phyloP scores from a whole-genome alignment of 2,888 invertebrate genomes.

The Brachyopa scutellaris region DNA sequence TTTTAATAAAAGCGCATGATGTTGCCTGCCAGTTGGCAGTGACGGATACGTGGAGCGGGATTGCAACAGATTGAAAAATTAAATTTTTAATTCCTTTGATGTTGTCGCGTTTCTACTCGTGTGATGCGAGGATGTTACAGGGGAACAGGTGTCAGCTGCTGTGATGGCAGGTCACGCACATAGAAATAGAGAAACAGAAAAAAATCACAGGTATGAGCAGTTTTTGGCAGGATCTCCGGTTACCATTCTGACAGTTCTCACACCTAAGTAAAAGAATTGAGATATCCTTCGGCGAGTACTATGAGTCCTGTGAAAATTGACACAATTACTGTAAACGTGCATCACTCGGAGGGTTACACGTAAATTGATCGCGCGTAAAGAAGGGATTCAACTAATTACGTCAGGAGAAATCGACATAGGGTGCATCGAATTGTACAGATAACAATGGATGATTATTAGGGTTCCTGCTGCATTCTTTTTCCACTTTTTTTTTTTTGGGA shows the following conservation, averaged over 20 bases:
- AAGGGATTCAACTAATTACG: constrained; percentile 54
- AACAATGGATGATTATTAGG: constrained; percentile 60
- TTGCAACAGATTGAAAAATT: constrained; percentile 71
- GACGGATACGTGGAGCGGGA: constrained; percentile 49
- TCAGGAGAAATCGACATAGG: neutral
- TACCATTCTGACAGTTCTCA: constrained; percentile 11
- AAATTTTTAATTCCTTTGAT: constrained; percentile 69
- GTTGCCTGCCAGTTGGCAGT: constrained; percentile 64
- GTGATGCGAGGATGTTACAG: neutral
- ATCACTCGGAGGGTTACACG: constrained; percentile 15
- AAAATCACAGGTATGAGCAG: too few species aligned
- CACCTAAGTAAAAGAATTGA: constrained; percentile 33
- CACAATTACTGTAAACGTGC: constrained; percentile 14
- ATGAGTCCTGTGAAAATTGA: constrained; percentile 61
- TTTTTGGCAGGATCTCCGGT: too few species aligned
- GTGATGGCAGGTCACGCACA: constrained; percentile 38
- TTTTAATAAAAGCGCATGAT: constrained; percentile 57
- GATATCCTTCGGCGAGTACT: constrained; percentile 53
- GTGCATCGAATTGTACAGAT: constrained; percentile 36
- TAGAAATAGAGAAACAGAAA: neutral
- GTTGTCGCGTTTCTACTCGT: constrained; percentile 6
- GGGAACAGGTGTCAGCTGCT: constrained; percentile 58
- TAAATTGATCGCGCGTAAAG: constrained; percentile 39
- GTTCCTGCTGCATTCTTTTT: constrained; percentile 12
- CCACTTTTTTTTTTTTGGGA: neutral